Base-by-base conservation (phyloP, 2,113 vertebrate genomes). In the Bucco capensis region DNA sequence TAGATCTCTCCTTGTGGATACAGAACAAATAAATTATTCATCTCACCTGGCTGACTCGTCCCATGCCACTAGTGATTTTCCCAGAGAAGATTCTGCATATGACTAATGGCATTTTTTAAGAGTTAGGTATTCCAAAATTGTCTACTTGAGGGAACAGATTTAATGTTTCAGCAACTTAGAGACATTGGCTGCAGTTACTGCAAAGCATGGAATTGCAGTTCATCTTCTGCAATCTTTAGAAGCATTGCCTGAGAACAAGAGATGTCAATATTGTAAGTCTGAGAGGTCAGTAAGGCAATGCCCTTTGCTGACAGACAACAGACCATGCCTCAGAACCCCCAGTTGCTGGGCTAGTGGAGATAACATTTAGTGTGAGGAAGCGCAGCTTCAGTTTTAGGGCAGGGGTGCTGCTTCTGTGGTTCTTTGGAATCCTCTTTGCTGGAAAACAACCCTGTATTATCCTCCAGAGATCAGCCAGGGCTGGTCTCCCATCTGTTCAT, bases 401-500 rank as follows among this genome's bases (percentile, higher is more conserved):
- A 92, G 47, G 75, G 51, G 71, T 89, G 86, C 89, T 90, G 90
- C 70, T 81, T 94, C 70, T 76, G 67, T 46, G 70, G 83, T 84
- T 92, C 90, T 84, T 65, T 79, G 90, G 92, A 96, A 96, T 94
- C 93, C 88, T 93, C 92, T 86, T 92, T 87, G 88, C 89, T 2
- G 24, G 69, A 94, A 95, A 94, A 88, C 80, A 93, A 71, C 18
- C 7, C 79, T 81, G 79, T 81, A 83, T 92, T 92, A 95, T 88
- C 82, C 90, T 84, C 77, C 80, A 90, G 92, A 92, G 92, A 92
- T 88, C 80, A 92, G 87, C 58, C 56, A 83, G 91, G 89, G 75
- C 93, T 94, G 82, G 67, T 81, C 92, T 93, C 90, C 92, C 93
- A 95, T 95, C 93, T 94, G 90, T 90, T 92, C 58, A 10, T 84